Percentiles rank a stretch among this genome's conserved stretches.
Evolutionary conservation across 2,888 invertebrate species (phyloP).

Genomic region (Priocnemis perturbator): DNA sequence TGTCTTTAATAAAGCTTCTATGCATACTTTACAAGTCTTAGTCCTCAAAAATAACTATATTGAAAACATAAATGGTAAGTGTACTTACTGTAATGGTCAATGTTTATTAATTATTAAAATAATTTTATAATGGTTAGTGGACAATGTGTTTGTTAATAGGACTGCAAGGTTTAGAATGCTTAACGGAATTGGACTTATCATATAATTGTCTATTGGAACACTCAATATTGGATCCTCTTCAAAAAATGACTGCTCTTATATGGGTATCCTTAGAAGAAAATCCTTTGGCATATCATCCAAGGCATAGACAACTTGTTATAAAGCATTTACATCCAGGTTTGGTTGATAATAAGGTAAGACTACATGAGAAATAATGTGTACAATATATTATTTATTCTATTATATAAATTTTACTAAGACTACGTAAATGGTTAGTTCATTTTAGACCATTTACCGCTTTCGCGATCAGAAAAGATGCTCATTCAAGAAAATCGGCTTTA

Average conservation of each 20-base stretch:
- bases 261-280: slow-evolving; percentile 79
- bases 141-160: slow-evolving; percentile 59
- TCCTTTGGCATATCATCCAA: slow-evolving; percentile 80
- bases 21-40: slow-evolving; percentile 78
- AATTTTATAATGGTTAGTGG: background rate
- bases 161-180: slow-evolving; percentile 77
- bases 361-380: slow-evolving; percentile 4
- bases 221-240: slow-evolving; percentile 77
- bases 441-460: slow-evolving; percentile 77
- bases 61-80: slow-evolving; percentile 78
- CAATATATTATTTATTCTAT: background rate
- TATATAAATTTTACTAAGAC: background rate
- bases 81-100: background rate
- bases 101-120: background rate
- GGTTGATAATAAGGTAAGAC: slow-evolving; percentile 74
- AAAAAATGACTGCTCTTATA: slow-evolving; percentile 77
- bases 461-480: slow-evolving; percentile 77
- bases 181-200: slow-evolving; percentile 80
- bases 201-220: slow-evolving; percentile 81
- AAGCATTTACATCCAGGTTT: slow-evolving; percentile 79
- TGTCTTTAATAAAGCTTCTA: slow-evolving; percentile 77
- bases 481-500: slow-evolving; percentile 65
- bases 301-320: slow-evolving; percentile 78
- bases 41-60: slow-evolving; percentile 81
- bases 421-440: slow-evolving; percentile 74